These are phyloP conservation scores for Aurelia sp. DNA, from an alignment of 30 jellyfish, hydroid and myxozoan species.

Conservation along the genomic window DNA sequence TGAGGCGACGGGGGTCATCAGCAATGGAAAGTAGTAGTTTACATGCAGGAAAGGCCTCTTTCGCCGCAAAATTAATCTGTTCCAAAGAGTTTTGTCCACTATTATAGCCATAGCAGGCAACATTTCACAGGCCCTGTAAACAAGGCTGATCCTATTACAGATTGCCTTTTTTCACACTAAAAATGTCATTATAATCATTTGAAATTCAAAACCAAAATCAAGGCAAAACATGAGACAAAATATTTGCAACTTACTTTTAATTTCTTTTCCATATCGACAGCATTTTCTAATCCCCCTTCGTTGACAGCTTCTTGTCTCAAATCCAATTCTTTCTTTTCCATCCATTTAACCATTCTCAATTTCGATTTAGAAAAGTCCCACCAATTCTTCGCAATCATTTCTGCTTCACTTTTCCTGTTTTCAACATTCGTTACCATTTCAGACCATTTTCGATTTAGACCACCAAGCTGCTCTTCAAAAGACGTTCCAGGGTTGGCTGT, in stretches of 20 bases:
- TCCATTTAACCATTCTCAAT: constrained; percentile 76
- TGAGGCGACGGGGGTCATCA: too few species aligned
- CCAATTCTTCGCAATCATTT: constrained; percentile 79
- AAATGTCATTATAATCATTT: too few species aligned
- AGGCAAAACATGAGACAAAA: not conserved
- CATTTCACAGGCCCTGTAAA: too few species aligned
- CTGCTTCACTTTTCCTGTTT: constrained; percentile 63
- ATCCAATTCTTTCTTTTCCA: constrained; percentile 79
- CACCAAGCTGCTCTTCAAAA: constrained; percentile 77
- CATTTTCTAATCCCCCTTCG: constrained; percentile 67
- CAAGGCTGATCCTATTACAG: too few species aligned
- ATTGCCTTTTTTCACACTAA: too few species aligned
- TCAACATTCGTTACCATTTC: constrained; percentile 65
- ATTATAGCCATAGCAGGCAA: too few species aligned
- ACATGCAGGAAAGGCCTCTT: too few species aligned
- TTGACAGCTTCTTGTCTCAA: constrained; percentile 13
- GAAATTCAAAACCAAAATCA: not conserved
- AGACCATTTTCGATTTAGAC: constrained; percentile 72
- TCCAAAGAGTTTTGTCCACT: too few species aligned
- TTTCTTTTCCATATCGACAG: constrained; percentile 49
- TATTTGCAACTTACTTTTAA: constrained; percentile 11
- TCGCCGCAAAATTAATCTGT: too few species aligned
- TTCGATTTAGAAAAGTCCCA: constrained; percentile 88
- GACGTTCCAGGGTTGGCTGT: constrained; percentile 25
- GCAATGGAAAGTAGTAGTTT: too few species aligned